phyloP scores from a whole-genome alignment of 2,888 invertebrate genomes.

The Lamproptera curius region DNA sequence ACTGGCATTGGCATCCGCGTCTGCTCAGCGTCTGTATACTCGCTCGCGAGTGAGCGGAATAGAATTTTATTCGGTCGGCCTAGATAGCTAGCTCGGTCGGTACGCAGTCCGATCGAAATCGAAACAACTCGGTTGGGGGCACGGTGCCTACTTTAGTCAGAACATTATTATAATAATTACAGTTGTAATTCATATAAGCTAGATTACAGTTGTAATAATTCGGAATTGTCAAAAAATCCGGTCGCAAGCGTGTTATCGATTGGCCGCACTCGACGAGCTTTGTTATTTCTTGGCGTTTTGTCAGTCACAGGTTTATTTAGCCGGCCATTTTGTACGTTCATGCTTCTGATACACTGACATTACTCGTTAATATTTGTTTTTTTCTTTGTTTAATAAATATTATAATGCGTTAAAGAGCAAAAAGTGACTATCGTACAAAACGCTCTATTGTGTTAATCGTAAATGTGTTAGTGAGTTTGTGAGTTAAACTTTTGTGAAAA shows the following conservation, averaged over 20 bases:
- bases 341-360: conserved; percentile 30
- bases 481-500: conserved; percentile 16
- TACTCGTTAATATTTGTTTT: conserved; percentile 3
- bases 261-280: conserved; percentile 33
- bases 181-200: conserved; percentile 30
- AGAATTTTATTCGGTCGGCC: conserved; percentile 43
- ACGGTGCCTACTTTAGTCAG: conserved; percentile 24
- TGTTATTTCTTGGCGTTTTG: conserved; percentile 23
- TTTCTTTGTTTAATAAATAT: not conserved
- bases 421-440: not conserved
- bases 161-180: conserved; percentile 35
- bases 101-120: conserved; percentile 27
- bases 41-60: conserved; percentile 55
- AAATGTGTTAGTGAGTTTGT: conserved; percentile 12
- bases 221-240: conserved; percentile 13
- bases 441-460: not conserved
- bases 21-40: conserved; percentile 39
- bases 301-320: conserved; percentile 37
- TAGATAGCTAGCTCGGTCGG: conserved; percentile 26
- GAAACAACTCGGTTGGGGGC: conserved; percentile 24
- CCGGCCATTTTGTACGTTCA: conserved; percentile 71
- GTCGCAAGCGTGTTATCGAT: conserved; percentile 29
- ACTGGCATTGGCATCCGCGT: conserved; percentile 53
- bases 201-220: conserved; percentile 26
- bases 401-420: not conserved